Evolutionary conservation across 2,113 vertebrate genomes (phyloP).

Genomic region (Syngnathus floridae): DNA sequence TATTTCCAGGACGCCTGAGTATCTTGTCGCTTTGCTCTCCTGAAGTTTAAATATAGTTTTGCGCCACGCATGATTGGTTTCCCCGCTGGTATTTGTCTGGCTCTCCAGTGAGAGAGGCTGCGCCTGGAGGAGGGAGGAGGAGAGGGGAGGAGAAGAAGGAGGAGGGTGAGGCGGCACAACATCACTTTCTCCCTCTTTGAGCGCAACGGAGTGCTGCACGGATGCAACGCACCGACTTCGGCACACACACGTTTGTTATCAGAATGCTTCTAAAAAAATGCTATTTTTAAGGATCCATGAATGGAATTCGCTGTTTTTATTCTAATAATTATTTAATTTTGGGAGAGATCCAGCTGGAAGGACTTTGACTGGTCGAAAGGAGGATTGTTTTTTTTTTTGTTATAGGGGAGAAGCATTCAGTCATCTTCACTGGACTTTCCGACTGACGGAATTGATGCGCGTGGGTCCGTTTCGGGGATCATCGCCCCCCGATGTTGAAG

Average conservation of each 20-base stretch:
- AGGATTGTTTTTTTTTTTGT: slow-evolving; percentile 18
- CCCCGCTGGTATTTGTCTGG: background rate
- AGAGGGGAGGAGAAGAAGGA: slow-evolving; percentile 38
- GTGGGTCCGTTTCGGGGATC: slow-evolving; percentile 9
- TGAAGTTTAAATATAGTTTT: slow-evolving; percentile 3
- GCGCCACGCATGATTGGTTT: background rate
- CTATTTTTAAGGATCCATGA: slow-evolving; percentile 43
- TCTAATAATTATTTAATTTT: slow-evolving; percentile 52
- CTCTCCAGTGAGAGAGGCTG: slow-evolving; percentile 20
- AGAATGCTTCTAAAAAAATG: slow-evolving; percentile 11
- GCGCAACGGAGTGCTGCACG: slow-evolving; percentile 35
- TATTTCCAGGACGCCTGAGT: background rate
- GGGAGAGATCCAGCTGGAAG: slow-evolving; percentile 39
- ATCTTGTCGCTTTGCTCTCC: background rate
- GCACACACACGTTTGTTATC: slow-evolving; percentile 40
- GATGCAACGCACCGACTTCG: slow-evolving; percentile 34
- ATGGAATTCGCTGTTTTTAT: background rate
- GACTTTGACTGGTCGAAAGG: slow-evolving; percentile 23
- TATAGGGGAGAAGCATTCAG: background rate
- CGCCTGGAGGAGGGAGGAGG: slow-evolving; percentile 18
- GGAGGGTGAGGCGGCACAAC: slow-evolving; percentile 34
- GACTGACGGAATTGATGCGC: slow-evolving; percentile 13
- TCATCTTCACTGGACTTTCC: slow-evolving; percentile 16
- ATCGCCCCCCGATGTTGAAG: slow-evolving; percentile 31
- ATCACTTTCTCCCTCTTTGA: slow-evolving; percentile 43